Conservation (phyloP, 1,140 invertebrate species). For the Zophobas morio region DNA sequence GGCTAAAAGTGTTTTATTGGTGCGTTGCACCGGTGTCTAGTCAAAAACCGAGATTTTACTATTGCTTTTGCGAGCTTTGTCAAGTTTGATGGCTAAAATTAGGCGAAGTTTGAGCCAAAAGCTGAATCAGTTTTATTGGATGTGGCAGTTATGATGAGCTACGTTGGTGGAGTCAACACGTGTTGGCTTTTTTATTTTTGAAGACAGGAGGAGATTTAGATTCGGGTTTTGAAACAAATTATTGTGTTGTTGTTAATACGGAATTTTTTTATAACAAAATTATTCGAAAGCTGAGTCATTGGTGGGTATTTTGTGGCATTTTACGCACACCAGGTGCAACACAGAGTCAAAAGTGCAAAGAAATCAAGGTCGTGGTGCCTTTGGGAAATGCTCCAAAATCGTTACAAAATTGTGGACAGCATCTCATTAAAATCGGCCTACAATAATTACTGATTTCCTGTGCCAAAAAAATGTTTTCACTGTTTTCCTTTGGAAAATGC, state of each 20-base stretch:
- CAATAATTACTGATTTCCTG: constrained; percentile 1
- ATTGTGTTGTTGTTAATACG: too few species aligned
- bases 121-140: background rate
- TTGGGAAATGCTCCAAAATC: constrained; percentile 9
- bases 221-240: too few species aligned
- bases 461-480: background rate
- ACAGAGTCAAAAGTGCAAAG: too few species aligned
- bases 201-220: too few species aligned
- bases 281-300: too few species aligned
- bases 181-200: background rate
- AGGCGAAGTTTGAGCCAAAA: background rate
- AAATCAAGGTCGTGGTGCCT: background rate
- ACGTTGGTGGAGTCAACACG: background rate
- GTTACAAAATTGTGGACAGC: background rate
- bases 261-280: too few species aligned
- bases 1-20: background rate
- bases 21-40: background rate
- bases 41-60: background rate
- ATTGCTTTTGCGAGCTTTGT: background rate
- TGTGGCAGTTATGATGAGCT: background rate
- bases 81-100: constrained; percentile 4
- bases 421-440: constrained; percentile 11
- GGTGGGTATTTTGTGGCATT: too few species aligned
- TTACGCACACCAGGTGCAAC: too few species aligned
- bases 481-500: too few species aligned